Base-by-base conservation (phyloP, 1,140 invertebrate genomes). In the Gonioctena quinquepunctata region DNA sequence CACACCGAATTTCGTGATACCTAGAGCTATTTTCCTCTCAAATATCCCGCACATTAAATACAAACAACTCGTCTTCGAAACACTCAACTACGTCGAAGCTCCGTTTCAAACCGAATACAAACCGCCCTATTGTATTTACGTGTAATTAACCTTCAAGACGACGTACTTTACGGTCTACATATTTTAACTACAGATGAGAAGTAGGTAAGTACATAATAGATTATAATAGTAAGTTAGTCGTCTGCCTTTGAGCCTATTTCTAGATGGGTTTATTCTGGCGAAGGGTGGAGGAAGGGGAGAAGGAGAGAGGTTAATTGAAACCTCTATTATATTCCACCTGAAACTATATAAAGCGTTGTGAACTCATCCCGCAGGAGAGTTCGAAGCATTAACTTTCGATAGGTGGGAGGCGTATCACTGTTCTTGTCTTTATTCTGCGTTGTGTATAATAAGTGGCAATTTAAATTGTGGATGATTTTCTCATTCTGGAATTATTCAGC, bases 121-220 rank as follows among this genome's bases (percentile, higher is more conserved):
- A 63, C 25, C 42, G 25, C 18, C 61, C 42, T 48, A 63, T 49
- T 63, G 21, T 48, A 63, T 63, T 63, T 63, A 63, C 42, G 61
- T 63, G 19, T 63, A 63, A 63, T 63, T 63, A 63, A 63, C 61
- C 61, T 63, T 63, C 28, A 63, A 49, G 28, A 63, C 23, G 42
- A 13, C 42, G 61, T 21, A 63, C 61, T 63, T 63, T 63, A 48
- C 16, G 16, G 49, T 16, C 25, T 63, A 63, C 28, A 63, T 63
- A 63, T 28, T 63, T 63, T 48, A 63, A 63, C 28, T 63, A 23
- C 42, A 28, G 33, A 63, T 49, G 61, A 63, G 42, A 63, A 48
- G 25, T 63, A 63, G 61, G 61, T 63, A 63, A 63, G 61, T 63
- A 63, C 61, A 63, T 63, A 63, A 63, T 63, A 63, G 28, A 63